Evolutionary conservation across 1,140 invertebrate genomes (phyloP).

Genomic region (Drosophila pachea): DNA sequence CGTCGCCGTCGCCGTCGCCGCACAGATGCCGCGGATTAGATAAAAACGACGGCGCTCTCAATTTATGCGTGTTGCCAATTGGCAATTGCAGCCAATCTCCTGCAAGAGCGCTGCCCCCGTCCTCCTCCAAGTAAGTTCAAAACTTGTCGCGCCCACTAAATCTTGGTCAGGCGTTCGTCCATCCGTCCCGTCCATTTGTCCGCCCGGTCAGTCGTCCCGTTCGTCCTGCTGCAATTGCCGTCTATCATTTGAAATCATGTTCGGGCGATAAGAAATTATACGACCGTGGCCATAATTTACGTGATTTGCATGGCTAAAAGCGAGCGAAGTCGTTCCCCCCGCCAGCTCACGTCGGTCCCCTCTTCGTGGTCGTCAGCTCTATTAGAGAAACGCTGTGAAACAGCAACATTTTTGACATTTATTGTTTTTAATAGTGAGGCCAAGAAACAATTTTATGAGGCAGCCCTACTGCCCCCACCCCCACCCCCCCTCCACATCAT

Average conservation of each 20-base stretch:
- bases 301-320: conserved; percentile 65
- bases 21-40: conserved; percentile 75
- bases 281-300: conserved; percentile 71
- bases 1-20: conserved; percentile 53
- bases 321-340: background rate
- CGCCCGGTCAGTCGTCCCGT: background rate
- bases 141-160: conserved; percentile 73
- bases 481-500: background rate
- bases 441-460: conserved; percentile 53
- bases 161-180: conserved; percentile 28
- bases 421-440: conserved; percentile 71
- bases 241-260: conserved; percentile 77
- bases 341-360: conserved; percentile 6
- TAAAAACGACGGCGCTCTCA: conserved; percentile 68
- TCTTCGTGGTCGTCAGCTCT: conserved; percentile 1
- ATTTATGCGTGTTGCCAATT: conserved; percentile 74
- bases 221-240: conserved; percentile 30
- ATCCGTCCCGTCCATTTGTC: conserved; percentile 26
- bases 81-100: conserved; percentile 43
- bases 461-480: conserved; percentile 19
- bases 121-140: conserved; percentile 24
- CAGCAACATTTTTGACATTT: conserved; percentile 64
- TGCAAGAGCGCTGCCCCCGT: background rate
- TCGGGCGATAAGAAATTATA: conserved; percentile 73
- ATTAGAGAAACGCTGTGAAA: conserved; percentile 19